These are phyloP conservation scores for Tuta absoluta DNA, from an alignment of 2,888 invertebrate genomes.

Conservation along the genomic window DNA sequence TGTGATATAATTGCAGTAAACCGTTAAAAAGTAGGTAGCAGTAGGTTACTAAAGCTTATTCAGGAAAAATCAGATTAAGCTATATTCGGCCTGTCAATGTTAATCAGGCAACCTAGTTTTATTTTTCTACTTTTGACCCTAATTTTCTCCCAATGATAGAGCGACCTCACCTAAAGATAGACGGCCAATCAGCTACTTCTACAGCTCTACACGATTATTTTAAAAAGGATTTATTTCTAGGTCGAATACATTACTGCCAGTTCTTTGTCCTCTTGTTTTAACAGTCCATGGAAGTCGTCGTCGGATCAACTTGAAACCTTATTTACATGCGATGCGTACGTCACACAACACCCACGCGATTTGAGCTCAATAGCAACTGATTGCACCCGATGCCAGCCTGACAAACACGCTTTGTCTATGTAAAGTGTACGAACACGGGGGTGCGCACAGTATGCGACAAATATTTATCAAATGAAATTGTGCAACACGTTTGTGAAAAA, in stretches of 20 bases:
- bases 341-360: slow-evolving; percentile 10
- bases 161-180: neutral
- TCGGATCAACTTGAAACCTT: slow-evolving; percentile 31
- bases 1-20: no score
- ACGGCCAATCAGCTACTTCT: neutral
- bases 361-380: slow-evolving; percentile 14
- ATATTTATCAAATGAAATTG: no score
- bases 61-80: no score
- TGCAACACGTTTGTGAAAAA: no score
- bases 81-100: no score
- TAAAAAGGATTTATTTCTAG: neutral
- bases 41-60: no score
- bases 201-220: neutral
- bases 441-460: neutral
- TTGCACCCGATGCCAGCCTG: slow-evolving; percentile 20
- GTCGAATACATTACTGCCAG: neutral
- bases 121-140: no score
- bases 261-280: neutral
- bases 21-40: no score
- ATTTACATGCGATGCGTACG: slow-evolving; percentile 26
- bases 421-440: neutral
- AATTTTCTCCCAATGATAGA: neutral
- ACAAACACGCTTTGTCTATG: slow-evolving; percentile 15
- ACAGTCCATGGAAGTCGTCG: neutral
- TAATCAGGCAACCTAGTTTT: no score